A percentile compares a stretch with the other conserved stretches of the same genome.
phyloP scores from a whole-genome alignment of 2,797 vertebrate genomes.

The Momotus momota region DNA sequence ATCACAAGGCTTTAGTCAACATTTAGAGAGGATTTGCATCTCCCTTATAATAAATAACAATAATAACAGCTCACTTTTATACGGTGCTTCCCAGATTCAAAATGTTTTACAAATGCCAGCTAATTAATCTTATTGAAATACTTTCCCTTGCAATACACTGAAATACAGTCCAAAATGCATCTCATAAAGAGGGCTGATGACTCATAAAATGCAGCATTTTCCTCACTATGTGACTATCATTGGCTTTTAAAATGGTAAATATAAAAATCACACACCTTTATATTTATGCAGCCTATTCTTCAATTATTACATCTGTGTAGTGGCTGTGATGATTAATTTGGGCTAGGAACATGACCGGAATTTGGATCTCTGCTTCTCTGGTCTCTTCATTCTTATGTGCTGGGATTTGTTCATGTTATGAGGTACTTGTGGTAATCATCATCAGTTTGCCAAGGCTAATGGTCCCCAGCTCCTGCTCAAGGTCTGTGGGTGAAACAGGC shows the following conservation, averaged over 20 bases:
- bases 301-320: conserved; percentile 43
- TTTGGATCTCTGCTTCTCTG: background rate
- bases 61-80: conserved; percentile 60
- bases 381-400: background rate
- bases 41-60: conserved; percentile 69
- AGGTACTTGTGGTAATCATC: background rate
- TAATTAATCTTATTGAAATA: conserved; percentile 69
- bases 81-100: conserved; percentile 9
- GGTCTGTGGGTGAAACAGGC: background rate
- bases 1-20: conserved; percentile 69
- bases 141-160: conserved; percentile 24
- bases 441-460: background rate
- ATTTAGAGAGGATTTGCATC: conserved; percentile 74
- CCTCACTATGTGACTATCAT: conserved; percentile 12
- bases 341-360: conserved; percentile 9
- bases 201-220: conserved; percentile 66
- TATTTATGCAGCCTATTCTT: conserved; percentile 57
- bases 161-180: conserved; percentile 41
- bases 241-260: conserved; percentile 54
- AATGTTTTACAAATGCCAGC: conserved; percentile 31
- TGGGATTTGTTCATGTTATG: background rate
- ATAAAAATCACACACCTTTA: conserved; percentile 67
- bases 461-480: background rate
- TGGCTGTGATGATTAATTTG: conserved; percentile 28
- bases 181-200: conserved; percentile 68